phyloP scores from a whole-genome alignment of 2,113 vertebrate species.

The Cavia aperea region DNA sequence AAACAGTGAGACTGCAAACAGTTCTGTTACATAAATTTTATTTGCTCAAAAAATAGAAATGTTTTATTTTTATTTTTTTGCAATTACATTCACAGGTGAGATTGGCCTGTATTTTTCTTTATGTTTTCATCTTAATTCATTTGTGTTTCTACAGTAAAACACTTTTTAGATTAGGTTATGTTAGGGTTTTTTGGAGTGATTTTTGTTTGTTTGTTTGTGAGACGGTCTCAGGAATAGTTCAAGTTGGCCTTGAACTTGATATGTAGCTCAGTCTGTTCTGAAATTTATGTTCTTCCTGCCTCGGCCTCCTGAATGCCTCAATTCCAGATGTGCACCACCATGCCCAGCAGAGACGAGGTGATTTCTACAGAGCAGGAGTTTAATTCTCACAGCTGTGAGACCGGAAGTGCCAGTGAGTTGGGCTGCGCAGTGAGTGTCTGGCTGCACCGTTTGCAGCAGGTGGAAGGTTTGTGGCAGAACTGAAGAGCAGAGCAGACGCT shows the following conservation, averaged over 20 bases:
- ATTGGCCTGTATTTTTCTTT: not conserved
- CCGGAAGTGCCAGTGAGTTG: too few species aligned
- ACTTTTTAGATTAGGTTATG: not conserved
- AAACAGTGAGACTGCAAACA: too few species aligned
- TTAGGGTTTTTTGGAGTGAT: not conserved
- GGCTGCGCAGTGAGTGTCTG: not conserved
- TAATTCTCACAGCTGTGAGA: not conserved
- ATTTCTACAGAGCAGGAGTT: not conserved
- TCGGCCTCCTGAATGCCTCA: not conserved
- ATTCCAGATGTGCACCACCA: not conserved
- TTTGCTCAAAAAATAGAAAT: not conserved
- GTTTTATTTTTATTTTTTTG: slow-evolving; percentile 32
- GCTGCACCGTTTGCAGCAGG: not conserved
- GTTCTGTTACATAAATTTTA: too few species aligned
- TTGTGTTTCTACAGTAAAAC: not conserved
- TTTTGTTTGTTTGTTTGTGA: not conserved
- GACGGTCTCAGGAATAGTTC: not conserved
- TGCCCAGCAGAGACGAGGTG: not conserved
- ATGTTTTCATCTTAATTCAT: not conserved
- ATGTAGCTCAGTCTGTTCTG: not conserved
- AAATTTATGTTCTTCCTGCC: not conserved
- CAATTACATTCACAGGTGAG: not conserved
- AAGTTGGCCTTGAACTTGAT: not conserved
- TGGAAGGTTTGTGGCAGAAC: not conserved
- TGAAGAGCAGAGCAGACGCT: not conserved